Conservation (phyloP, 2,113 vertebrate species). For the Calonectris borealis region DNA sequence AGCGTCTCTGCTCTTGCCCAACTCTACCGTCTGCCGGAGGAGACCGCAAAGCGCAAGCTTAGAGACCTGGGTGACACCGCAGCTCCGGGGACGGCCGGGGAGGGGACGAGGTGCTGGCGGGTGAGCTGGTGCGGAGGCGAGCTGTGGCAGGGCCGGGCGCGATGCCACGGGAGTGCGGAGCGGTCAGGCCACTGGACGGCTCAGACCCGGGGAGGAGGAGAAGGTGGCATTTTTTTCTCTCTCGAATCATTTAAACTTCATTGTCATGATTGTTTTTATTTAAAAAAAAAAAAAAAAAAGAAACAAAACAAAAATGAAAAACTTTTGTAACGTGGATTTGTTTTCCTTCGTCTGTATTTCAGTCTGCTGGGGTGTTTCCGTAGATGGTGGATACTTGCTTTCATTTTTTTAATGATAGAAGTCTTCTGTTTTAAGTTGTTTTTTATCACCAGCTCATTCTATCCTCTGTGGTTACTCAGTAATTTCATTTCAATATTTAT, state of each 20-base stretch:
- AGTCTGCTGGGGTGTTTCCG: slow-evolving; percentile 39
- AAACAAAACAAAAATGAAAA: slow-evolving; percentile 37
- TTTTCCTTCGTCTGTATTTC: slow-evolving; percentile 61
- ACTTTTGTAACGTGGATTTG: slow-evolving; percentile 63
- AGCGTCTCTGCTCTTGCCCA: background rate
- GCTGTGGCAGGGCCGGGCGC: background rate
- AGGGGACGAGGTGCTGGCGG: background rate
- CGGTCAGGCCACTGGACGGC: background rate
- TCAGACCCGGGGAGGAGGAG: slow-evolving; percentile 31
- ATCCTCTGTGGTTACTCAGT: slow-evolving; percentile 63
- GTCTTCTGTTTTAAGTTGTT: slow-evolving; percentile 62
- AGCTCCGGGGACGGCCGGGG: background rate
- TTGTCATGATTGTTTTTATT: slow-evolving; percentile 64
- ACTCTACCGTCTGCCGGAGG: background rate
- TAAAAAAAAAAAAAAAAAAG: slow-evolving; percentile 1
- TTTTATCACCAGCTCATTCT: slow-evolving; percentile 58
- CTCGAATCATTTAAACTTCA: slow-evolving; percentile 47
- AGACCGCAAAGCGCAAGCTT: background rate
- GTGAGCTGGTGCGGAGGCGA: background rate
- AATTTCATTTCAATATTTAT: slow-evolving; percentile 93
- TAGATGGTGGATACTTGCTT: slow-evolving; percentile 63
- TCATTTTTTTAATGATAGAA: slow-evolving; percentile 51
- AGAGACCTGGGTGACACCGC: background rate
- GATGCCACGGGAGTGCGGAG: background rate
- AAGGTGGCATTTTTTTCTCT: slow-evolving; percentile 38